A percentile compares a stretch with the other conserved stretches of the same genome.
Conservation (phyloP, 2,113 vertebrate species). For the Dasyurus viverrinus region DNA sequence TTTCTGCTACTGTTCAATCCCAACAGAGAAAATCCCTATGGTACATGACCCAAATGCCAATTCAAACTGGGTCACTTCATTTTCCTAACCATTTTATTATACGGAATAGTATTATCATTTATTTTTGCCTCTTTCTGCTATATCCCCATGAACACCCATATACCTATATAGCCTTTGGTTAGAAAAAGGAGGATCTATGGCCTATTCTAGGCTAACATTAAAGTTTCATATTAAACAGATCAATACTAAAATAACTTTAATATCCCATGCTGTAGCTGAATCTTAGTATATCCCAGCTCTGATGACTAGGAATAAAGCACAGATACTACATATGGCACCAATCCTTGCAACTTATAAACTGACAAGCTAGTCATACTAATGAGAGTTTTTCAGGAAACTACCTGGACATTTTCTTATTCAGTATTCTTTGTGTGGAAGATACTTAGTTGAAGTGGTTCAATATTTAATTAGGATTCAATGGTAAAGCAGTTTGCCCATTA, state of each 20-base stretch:
- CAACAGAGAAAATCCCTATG: neutral
- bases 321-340: neutral
- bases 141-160: constrained; percentile 19
- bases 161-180: constrained; percentile 34
- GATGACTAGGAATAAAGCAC: neutral
- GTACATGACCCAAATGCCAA: constrained; percentile 34
- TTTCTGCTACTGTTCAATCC: constrained; percentile 25
- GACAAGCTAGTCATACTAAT: constrained; percentile 41
- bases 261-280: neutral
- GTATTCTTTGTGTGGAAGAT: constrained; percentile 61
- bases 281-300: neutral
- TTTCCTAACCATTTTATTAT: constrained; percentile 30
- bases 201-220: constrained; percentile 25
- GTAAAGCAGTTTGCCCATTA: constrained; percentile 65
- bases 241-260: constrained; percentile 21
- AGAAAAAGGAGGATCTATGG: constrained; percentile 50
- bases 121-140: constrained; percentile 46
- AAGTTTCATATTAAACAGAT: constrained; percentile 35
- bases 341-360: constrained; percentile 19
- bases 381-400: constrained; percentile 9
- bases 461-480: constrained; percentile 78
- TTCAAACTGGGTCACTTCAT: constrained; percentile 43
- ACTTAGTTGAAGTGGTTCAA: constrained; percentile 75
- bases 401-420: constrained; percentile 48
- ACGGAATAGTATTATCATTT: neutral